Conservation (phyloP, 2,797 vertebrate genomes). For the Synanceia verrucosa region DNA sequence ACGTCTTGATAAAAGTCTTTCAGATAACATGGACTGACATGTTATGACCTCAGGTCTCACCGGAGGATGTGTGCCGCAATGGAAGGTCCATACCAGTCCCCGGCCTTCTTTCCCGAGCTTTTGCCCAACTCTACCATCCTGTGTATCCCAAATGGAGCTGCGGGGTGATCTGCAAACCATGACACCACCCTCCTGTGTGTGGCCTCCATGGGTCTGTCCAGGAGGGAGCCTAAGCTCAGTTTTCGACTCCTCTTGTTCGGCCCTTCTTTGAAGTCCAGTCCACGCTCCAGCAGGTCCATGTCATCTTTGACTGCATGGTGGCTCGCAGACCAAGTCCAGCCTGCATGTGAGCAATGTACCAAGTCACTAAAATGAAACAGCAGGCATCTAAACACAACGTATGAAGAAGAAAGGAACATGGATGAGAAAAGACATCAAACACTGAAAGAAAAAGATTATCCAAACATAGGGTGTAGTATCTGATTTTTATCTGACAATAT, state of each 20-base stretch:
- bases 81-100: constrained; percentile 94
- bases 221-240: constrained; percentile 69
- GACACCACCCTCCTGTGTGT: constrained; percentile 84
- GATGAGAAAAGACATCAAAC: no score
- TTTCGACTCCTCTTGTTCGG: constrained; percentile 32
- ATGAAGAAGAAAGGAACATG: background rate
- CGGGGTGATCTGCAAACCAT: constrained; percentile 87
- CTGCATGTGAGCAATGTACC: constrained; percentile 27
- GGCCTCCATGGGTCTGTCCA: constrained; percentile 71
- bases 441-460: background rate
- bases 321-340: constrained; percentile 83
- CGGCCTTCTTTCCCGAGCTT: constrained; percentile 88
- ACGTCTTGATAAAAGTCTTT: background rate
- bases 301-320: constrained; percentile 76
- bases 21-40: fast-evolving
- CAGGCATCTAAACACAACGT: background rate
- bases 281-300: constrained; percentile 67
- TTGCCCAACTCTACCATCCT: constrained; percentile 85
- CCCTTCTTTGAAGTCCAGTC: constrained; percentile 1
- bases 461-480: background rate
- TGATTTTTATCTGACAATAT: background rate
- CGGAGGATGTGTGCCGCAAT: constrained; percentile 89
- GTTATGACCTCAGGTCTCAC: constrained; percentile 73
- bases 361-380: background rate
- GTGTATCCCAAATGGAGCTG: constrained; percentile 88